Evolutionary conservation across 30 jellyfish, hydroid and myxozoan species (phyloP).

Genomic region (Haliclystus octoradiatus): DNA sequence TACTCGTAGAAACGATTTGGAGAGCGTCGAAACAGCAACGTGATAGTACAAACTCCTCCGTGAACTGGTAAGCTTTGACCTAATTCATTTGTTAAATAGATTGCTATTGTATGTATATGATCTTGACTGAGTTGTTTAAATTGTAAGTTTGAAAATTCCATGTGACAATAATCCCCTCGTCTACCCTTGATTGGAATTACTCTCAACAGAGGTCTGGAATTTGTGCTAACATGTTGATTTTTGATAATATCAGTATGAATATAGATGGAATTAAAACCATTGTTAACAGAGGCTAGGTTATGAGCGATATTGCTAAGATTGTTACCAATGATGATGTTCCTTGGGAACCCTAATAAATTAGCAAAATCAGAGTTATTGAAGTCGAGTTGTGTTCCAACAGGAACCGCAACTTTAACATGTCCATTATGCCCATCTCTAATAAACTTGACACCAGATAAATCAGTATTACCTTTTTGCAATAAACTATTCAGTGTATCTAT

Average conservation of each 20-base stretch:
- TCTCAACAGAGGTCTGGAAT: not conserved
- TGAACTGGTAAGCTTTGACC: conserved; percentile 22
- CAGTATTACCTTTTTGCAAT: too few species aligned
- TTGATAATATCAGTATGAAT: not conserved
- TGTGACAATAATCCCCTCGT: not conserved
- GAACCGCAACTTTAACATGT: not conserved
- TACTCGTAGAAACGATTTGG: conserved; percentile 6
- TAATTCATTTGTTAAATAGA: conserved; percentile 11
- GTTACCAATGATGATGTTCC: not conserved
- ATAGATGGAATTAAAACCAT: not conserved
- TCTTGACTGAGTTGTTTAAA: conserved; percentile 1
- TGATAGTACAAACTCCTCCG: not conserved
- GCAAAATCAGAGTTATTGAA: not conserved
- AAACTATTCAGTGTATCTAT: not conserved
- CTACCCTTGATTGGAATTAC: not conserved
- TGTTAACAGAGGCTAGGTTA: not conserved
- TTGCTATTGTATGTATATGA: conserved; percentile 9
- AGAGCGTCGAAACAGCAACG: conserved; percentile 16
- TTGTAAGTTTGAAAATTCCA: conserved; percentile 5
- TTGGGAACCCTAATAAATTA: not conserved
- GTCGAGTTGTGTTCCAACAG: not conserved
- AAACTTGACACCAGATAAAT: too few species aligned
- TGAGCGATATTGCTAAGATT: not conserved
- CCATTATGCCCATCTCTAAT: too few species aligned
- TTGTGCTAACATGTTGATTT: conserved; percentile 1